Evolutionary conservation across 2,797 vertebrate species (phyloP).

Genomic region (Pelochelys cantorii): DNA sequence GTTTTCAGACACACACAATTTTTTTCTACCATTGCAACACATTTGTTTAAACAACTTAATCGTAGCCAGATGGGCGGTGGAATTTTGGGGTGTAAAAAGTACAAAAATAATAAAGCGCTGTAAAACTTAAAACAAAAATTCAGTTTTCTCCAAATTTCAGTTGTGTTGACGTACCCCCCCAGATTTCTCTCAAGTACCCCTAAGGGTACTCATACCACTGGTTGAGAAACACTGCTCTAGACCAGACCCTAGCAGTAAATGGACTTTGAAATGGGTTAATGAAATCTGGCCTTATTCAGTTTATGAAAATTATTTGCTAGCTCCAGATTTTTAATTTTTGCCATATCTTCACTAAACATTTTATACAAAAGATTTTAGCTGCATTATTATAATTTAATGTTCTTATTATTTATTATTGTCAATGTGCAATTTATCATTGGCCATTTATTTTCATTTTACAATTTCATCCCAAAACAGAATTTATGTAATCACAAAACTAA

Average conservation of each 20-base stretch:
- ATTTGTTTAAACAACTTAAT: too few relatives aligned
- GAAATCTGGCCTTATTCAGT: not conserved
- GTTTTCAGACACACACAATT: too few relatives aligned
- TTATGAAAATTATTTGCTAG: not conserved
- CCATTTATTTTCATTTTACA: not conserved
- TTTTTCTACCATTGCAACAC: too few relatives aligned
- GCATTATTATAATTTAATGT: not conserved
- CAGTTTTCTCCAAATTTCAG: too few relatives aligned
- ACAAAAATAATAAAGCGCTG: too few relatives aligned
- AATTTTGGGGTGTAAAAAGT: too few relatives aligned
- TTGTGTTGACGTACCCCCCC: too few relatives aligned
- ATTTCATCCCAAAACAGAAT: not conserved
- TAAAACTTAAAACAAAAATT: too few relatives aligned
- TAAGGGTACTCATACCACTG: too few relatives aligned
- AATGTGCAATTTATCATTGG: not conserved
- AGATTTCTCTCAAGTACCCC: too few relatives aligned
- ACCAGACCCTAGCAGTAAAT: not conserved
- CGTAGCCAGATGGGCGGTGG: too few relatives aligned
- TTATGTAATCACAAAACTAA: not conserved
- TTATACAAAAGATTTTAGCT: not conserved
- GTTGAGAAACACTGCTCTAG: not conserved
- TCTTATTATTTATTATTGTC: fast-evolving
- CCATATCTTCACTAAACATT: not conserved
- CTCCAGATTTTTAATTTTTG: not conserved
- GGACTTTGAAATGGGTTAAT: not conserved